Conservation (phyloP, 2,113 vertebrate species). For the Myiagra hebetior region DNA sequence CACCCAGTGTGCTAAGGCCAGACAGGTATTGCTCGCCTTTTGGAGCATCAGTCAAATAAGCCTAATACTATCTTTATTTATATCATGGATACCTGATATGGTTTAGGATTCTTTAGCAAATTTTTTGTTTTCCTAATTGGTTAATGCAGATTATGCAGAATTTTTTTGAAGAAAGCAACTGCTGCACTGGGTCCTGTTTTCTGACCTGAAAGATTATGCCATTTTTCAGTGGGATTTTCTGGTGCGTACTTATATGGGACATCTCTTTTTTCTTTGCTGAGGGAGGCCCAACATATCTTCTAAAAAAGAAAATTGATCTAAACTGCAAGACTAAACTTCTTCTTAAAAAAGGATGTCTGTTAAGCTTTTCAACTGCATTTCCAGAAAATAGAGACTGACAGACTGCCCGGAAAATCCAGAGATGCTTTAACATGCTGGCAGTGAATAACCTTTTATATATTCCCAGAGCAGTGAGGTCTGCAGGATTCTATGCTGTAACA, state of each 20-base stretch:
- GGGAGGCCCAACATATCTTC: not conserved
- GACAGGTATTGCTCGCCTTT: not conserved
- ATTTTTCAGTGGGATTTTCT: not conserved
- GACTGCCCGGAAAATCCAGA: not conserved
- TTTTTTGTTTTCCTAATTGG: not conserved
- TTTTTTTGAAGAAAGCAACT: not conserved
- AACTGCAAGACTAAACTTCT: not conserved
- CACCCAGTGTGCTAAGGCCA: rapidly evolving
- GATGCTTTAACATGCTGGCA: not conserved
- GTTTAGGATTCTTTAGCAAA: not conserved
- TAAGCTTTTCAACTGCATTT: conserved; percentile 2
- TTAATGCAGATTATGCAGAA: not conserved
- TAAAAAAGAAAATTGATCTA: not conserved
- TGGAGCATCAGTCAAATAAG: not conserved
- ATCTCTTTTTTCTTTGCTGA: not conserved
- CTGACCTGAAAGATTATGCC: not conserved
- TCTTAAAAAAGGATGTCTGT: not conserved
- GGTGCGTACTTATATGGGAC: not conserved
- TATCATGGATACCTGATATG: not conserved
- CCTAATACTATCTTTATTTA: not conserved
- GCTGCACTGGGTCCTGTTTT: not conserved
- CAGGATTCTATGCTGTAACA: not conserved
- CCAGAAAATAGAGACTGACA: not conserved
- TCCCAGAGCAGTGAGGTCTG: not conserved
- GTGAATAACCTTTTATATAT: not conserved